Evolutionary conservation across 1,140 invertebrate species (phyloP), one percentile per base, ranked within the genome.

Genomic region (Bactericera cockerelli): DNA sequence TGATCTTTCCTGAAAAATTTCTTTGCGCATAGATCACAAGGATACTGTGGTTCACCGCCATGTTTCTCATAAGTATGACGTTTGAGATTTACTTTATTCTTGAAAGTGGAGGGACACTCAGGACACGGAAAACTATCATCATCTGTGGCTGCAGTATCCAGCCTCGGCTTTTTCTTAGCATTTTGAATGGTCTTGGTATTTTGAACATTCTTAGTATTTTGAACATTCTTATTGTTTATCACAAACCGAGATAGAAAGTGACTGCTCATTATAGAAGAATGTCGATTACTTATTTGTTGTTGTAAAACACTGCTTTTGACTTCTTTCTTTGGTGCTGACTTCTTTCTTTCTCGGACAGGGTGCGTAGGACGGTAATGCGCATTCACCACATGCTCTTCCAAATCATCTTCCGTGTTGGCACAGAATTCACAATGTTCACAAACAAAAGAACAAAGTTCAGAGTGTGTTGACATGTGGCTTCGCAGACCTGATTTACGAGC

Each of bases 391-490:
- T 49, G 42, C n/a, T 49, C 42, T 49, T 49, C 42, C 22, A 49
- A 49, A 19, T 49, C 42, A 16, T 19, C 22, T 49, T 49, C 42
- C n/a, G n/a, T 49, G 19, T 49, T 49, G 19, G 42, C 42, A 49
- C 22, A 19, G 38, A 36, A 61, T 11, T 61, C 56, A 39, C 59
- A 61, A 26, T 59, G 36, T 36, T 39, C 55, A 58, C 59, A 61
- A 6, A 24, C 38, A 31, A 22, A 61, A 19, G 25, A 56, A 21
- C 56, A 58, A 21, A 36, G 33, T 21, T 56, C 59, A 11, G 59
- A 59, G 26, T 61, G 59, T 2, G 39, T 54, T 24, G 16, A 24
- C 56, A 61, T 36, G 26, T 61, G 59, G 22, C 25, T 33, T 31
- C 56, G 33, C 2, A 61, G 26, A 24, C 22, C 22, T 11, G 24